phyloP scores from a whole-genome alignment of 2,888 invertebrate species.

The Meteorus cinctellus region DNA sequence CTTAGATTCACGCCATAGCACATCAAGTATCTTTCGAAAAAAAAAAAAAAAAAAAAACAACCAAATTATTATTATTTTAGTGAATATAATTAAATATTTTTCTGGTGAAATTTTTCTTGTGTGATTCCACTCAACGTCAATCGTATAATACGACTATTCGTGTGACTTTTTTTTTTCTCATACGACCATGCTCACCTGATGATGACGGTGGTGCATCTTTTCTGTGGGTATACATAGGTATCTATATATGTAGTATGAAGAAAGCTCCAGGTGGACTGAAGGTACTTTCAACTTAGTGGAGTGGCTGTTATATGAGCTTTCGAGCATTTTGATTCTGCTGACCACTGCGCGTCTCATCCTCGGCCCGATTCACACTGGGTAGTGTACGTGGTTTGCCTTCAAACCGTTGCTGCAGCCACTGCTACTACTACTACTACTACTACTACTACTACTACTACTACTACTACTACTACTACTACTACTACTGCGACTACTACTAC shows the following conservation, averaged over 20 bases:
- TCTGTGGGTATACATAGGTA: background rate
- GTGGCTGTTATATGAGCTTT: slow-evolving; percentile 69
- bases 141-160: background rate
- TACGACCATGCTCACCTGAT: background rate
- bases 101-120: background rate
- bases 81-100: no score
- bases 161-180: background rate
- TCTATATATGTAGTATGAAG: background rate
- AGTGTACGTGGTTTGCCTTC: slow-evolving; percentile 68
- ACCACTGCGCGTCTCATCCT: slow-evolving; percentile 62
- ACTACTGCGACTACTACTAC: background rate
- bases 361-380: slow-evolving; percentile 43
- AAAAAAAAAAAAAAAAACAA: no score
- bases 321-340: slow-evolving; percentile 72
- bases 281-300: slow-evolving; percentile 63
- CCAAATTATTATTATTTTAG: no score
- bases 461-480: no score
- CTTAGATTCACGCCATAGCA: no score
- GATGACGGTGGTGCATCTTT: background rate
- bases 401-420: slow-evolving; percentile 60
- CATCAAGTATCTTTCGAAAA: no score
- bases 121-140: background rate
- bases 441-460: background rate
- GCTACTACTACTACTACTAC: background rate
- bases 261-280: slow-evolving; percentile 46